Percentiles rank a stretch among this genome's conserved stretches.
Conservation (phyloP, 2,888 invertebrate genomes). For the Poecilobothrus nobilitatus region DNA sequence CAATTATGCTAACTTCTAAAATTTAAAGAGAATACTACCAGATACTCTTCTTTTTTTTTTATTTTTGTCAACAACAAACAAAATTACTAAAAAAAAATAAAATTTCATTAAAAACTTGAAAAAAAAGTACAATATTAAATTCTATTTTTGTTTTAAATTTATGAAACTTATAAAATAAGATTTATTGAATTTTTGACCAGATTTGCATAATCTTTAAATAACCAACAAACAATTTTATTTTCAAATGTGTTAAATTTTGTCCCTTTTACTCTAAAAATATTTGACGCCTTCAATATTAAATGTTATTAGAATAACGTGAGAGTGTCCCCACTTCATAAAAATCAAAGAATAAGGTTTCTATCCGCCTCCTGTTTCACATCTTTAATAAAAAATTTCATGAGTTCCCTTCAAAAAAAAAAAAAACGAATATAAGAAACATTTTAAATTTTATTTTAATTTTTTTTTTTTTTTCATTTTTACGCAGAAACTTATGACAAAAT, state of each 20-base stretch:
- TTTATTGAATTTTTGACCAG: background rate
- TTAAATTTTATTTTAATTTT: background rate
- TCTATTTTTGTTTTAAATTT: background rate
- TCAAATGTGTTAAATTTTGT: background rate
- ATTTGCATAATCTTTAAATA: background rate
- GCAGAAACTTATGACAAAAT: background rate
- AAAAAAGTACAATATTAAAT: background rate
- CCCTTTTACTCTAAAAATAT: background rate
- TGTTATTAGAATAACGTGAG: no score
- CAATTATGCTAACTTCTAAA: no score
- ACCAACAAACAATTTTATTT: background rate
- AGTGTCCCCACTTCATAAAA: no score
- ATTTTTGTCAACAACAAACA: no score
- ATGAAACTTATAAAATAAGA: background rate
- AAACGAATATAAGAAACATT: background rate
- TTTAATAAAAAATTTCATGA: no score
- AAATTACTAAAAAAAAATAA: no score
- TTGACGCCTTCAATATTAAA: background rate
- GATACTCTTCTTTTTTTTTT: no score
- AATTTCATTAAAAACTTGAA: background rate
- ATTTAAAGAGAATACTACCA: no score
- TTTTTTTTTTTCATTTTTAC: background rate
- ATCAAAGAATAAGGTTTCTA: no score
- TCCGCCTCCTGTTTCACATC: no score
- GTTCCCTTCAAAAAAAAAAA: background rate